phyloP scores from a whole-genome alignment of 37 sponge, comb jelly and placozoan genomes.

The Aphrocallistes beatrix region DNA sequence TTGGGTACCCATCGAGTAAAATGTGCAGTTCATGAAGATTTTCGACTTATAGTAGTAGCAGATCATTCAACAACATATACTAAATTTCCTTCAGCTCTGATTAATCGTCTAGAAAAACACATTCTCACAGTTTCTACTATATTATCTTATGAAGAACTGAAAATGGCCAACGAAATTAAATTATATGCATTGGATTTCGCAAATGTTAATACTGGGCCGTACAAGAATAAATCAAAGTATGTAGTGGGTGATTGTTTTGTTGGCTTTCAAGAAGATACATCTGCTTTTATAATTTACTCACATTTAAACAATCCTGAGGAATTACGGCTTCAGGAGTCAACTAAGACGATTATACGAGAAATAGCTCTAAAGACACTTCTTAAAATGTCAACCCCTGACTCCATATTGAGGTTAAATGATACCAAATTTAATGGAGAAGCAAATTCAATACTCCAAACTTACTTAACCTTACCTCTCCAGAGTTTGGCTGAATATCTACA shows the following conservation, averaged over 20 bases:
- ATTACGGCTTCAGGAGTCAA: neutral
- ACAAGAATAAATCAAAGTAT: neutral
- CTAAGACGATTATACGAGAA: neutral
- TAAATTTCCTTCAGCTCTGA: neutral
- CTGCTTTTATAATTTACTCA: neutral
- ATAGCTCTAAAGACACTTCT: neutral
- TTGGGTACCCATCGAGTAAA: slow-evolving; percentile 27
- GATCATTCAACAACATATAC: neutral
- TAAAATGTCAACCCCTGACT: neutral
- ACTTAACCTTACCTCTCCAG: neutral
- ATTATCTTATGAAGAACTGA: neutral
- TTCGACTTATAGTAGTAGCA: neutral
- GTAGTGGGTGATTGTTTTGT: neutral
- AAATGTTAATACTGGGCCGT: neutral
- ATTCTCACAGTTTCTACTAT: neutral
- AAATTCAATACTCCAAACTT: neutral
- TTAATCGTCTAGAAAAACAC: neutral
- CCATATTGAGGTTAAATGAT: neutral
- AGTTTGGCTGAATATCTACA: neutral
- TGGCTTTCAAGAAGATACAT: neutral
- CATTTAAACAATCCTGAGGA: neutral
- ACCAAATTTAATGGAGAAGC: neutral
- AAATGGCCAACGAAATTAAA: neutral
- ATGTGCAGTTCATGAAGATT: slow-evolving; percentile 19
- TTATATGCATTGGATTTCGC: neutral